phyloP scores from a whole-genome alignment of 1,140 invertebrate genomes.

The Drosophila sp. region DNA sequence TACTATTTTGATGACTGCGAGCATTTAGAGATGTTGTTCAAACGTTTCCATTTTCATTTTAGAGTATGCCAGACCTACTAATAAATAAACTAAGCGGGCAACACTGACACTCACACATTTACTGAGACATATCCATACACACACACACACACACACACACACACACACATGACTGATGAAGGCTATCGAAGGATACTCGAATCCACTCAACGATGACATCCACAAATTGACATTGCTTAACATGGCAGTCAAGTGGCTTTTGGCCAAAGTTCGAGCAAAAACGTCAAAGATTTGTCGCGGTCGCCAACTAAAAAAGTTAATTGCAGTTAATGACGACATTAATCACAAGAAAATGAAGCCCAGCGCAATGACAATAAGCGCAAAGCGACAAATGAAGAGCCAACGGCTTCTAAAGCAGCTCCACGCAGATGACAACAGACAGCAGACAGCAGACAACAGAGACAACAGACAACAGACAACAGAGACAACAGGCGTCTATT shows the following conservation, averaged over 20 bases:
- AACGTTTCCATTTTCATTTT: no score
- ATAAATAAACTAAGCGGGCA: no score
- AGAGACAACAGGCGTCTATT: constrained; percentile 71
- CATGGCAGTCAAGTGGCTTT: constrained; percentile 75
- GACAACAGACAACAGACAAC: constrained; percentile 48
- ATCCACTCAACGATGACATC: constrained; percentile 46
- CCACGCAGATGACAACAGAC: constrained; percentile 11
- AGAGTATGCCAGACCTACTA: no score
- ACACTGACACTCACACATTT: no score
- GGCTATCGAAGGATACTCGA: constrained; percentile 55
- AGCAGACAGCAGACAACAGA: constrained; percentile 28
- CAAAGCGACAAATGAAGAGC: constrained; percentile 80
- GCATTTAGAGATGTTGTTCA: no score
- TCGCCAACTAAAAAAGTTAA: constrained; percentile 75
- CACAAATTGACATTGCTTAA: constrained; percentile 78
- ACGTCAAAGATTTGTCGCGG: constrained; percentile 77
- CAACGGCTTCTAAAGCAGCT: constrained; percentile 40
- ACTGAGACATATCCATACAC: not conserved
- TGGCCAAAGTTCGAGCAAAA: constrained; percentile 71
- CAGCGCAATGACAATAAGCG: constrained; percentile 77
- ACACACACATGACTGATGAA: constrained; percentile 65
- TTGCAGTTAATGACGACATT: constrained; percentile 84
- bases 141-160: constrained; percentile 11
- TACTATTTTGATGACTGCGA: no score
- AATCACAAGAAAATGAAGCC: constrained; percentile 84